Evolutionary conservation across 2,888 invertebrate genomes (phyloP).

Genomic region (Chloroclysta siterata): DNA sequence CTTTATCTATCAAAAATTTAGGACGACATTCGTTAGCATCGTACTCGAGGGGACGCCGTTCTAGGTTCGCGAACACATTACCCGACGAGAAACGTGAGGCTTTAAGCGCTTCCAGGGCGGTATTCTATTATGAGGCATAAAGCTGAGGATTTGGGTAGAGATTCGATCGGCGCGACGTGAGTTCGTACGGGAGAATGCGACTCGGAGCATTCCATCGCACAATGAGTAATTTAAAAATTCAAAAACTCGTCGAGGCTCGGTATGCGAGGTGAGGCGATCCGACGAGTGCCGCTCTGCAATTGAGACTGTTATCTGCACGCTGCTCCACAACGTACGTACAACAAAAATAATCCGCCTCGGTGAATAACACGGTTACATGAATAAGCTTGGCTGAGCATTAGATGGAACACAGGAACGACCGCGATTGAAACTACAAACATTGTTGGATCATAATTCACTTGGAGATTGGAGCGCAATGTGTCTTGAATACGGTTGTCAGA

Average conservation of each 20-base stretch:
- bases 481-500: slow-evolving; percentile 64
- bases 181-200: slow-evolving; percentile 59
- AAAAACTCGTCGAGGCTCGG: slow-evolving; percentile 82
- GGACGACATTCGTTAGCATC: slow-evolving; percentile 80
- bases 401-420: slow-evolving; percentile 48
- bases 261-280: slow-evolving; percentile 76
- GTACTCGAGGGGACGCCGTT: slow-evolving; percentile 72
- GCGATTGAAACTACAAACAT: slow-evolving; percentile 58
- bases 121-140: slow-evolving; percentile 68
- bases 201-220: slow-evolving; percentile 81
- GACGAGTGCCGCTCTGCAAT: slow-evolving; percentile 77
- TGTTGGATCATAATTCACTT: slow-evolving; percentile 46
- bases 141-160: slow-evolving; percentile 65
- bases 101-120: slow-evolving; percentile 45
- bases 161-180: slow-evolving; percentile 60
- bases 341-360: slow-evolving; percentile 56
- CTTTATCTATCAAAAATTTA: slow-evolving; percentile 81
- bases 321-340: slow-evolving; percentile 56
- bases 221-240: slow-evolving; percentile 86
- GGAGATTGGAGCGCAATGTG: slow-evolving; percentile 45
- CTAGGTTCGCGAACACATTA: slow-evolving; percentile 72
- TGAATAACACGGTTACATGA: slow-evolving; percentile 68
- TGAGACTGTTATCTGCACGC: slow-evolving; percentile 77
- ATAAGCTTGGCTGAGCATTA: slow-evolving; percentile 51
- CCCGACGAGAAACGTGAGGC: slow-evolving; percentile 53